These are phyloP conservation scores for Poeciliopsis turneri DNA, from an alignment of 2,797 vertebrate species.

Conservation along the genomic window DNA sequence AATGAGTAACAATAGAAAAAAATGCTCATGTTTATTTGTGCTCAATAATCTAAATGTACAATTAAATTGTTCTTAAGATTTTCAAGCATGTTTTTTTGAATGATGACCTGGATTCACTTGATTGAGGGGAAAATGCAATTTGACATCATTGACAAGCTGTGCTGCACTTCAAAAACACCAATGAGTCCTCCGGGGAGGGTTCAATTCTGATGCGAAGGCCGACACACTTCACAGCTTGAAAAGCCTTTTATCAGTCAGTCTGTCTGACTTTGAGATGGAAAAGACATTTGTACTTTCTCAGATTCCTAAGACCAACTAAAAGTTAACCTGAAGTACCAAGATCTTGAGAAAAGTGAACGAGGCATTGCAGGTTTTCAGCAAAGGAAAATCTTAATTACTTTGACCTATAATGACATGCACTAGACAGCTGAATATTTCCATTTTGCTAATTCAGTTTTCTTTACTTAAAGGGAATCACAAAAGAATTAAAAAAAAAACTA, in stretches of 20 bases:
- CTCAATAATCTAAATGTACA: neutral
- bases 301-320: conserved; percentile 50
- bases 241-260: conserved; percentile 81
- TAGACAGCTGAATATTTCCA: neutral
- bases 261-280: conserved; percentile 64
- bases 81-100: conserved; percentile 24
- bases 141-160: conserved; percentile 62
- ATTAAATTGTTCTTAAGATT: neutral
- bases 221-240: conserved; percentile 74
- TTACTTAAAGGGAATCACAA: neutral
- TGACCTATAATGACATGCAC: neutral
- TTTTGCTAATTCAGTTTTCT: neutral
- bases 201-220: conserved; percentile 62
- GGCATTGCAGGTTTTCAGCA: neutral
- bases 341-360: conserved; percentile 7
- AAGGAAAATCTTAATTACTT: conserved; percentile 8
- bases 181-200: conserved; percentile 57
- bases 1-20: neutral
- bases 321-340: conserved; percentile 34
- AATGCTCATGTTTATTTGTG: neutral
- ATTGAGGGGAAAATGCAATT: conserved; percentile 62
- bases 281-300: conserved; percentile 50
- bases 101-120: conserved; percentile 41
- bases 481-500: neutral
- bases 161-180: conserved; percentile 67